A percentile compares a stretch with the other conserved stretches of the same genome.
Conservation (phyloP, 2,797 vertebrate genomes). For the Valencia hispanica region DNA sequence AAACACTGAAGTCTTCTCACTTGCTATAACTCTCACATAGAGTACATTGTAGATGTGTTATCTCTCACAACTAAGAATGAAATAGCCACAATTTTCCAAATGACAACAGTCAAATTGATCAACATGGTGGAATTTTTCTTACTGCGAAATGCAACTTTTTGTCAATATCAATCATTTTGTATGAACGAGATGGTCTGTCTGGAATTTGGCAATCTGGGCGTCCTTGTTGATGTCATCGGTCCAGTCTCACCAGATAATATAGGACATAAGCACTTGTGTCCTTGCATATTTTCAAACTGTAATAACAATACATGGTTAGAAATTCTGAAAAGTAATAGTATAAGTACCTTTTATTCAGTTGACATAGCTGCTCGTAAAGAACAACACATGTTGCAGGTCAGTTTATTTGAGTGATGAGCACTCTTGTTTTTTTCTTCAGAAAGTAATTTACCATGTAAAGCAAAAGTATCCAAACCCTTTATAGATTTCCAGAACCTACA, state of each 20-base stretch:
- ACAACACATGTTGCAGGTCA: background rate
- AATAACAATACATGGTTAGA: background rate
- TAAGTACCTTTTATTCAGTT: background rate
- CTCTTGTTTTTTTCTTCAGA: background rate
- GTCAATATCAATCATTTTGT: background rate
- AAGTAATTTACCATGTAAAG: background rate
- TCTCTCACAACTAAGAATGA: background rate
- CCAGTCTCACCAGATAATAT: background rate
- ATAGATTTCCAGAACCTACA: background rate
- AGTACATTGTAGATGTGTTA: no score
- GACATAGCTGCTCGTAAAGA: background rate
- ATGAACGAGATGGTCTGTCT: background rate
- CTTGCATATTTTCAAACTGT: background rate
- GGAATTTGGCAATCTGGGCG: background rate
- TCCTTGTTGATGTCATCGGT: background rate
- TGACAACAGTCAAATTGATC: background rate
- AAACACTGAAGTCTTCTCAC: conserved; percentile 18
- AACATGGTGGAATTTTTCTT: background rate
- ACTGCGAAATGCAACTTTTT: background rate
- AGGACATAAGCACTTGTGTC: background rate
- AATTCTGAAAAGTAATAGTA: background rate
- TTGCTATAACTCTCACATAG: conserved; percentile 1
- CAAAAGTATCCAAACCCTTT: background rate
- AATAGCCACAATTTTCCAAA: background rate
- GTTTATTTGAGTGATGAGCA: background rate